phyloP scores from a whole-genome alignment of 37 sponge, comb jelly and placozoan species.

The Spongilla lacustris region DNA sequence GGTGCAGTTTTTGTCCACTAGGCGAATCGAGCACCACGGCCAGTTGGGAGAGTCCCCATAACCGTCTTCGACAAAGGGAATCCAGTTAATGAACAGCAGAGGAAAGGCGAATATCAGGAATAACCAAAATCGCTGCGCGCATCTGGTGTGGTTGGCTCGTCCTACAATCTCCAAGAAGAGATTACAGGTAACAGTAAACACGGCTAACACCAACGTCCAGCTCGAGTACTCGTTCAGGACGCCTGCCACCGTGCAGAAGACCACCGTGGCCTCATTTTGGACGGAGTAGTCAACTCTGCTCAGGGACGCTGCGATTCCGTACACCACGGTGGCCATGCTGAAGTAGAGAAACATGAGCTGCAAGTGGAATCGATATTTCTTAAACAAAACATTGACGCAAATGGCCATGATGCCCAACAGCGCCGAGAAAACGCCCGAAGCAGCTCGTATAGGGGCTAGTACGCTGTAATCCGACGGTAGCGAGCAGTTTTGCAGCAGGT shows the following conservation, averaged over 20 bases:
- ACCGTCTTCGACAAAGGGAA: background rate
- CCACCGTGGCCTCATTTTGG: background rate
- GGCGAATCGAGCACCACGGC: background rate
- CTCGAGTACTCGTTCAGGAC: background rate
- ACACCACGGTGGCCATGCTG: constrained; percentile 32
- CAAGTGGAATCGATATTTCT: constrained; percentile 61
- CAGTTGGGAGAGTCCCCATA: background rate
- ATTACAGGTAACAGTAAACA: background rate
- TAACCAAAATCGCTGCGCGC: background rate
- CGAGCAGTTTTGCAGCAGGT: too few species aligned
- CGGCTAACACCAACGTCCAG: background rate
- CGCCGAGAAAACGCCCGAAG: background rate
- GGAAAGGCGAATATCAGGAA: background rate
- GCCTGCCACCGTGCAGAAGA: background rate
- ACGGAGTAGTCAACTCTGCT: constrained; percentile 1
- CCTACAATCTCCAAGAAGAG: background rate
- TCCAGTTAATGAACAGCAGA: background rate
- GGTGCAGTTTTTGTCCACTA: too few species aligned
- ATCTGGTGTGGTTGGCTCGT: background rate
- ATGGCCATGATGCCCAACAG: background rate
- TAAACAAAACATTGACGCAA: constrained; percentile 50
- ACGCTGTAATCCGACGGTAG: background rate
- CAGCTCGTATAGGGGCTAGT: background rate
- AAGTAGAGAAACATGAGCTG: constrained; percentile 64
- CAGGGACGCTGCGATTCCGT: constrained; percentile 26